Base-by-base conservation (phyloP, 2,113 vertebrate genomes). In the Dipodomys ordii region DNA sequence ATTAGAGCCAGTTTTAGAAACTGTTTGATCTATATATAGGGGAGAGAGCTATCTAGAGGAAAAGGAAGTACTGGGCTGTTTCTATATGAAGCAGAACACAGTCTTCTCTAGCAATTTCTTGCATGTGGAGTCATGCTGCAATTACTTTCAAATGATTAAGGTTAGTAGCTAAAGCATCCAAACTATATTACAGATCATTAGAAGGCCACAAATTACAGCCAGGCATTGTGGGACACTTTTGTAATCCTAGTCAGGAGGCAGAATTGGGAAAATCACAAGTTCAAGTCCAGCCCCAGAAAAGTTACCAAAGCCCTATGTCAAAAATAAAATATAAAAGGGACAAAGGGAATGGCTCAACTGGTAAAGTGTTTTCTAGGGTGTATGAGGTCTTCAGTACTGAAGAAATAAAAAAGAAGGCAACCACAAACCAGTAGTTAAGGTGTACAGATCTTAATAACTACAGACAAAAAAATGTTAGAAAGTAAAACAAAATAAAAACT, bases 21-120 rank as follows among this genome's bases (percentile, higher is more conserved):
- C 77, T 89, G 96, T 97, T 96, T 97, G 96, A 97, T 94, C 87
- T 82, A 95, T 82, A 96, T 96, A 94, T 94, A 95, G 97, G 91
- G 68, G 95, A 87, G 88, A 88, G 44, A 97, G 94, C 57, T 83
- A 95, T 95, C 96, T 86, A 95, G 95, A 96, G 94, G 60, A 81
- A 64, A 90, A 92, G 92, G 89, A 96, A 96, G 84, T 85, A 83
- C 91, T 90, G 53, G 16, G 83, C 92, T 83, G 65, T 35, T 94
- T 94, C 93, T 91, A 57, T 79, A 92, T 78, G 95, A 93, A 81
- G 82, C 27, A 35, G 25, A 76, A 64, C 28, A 67, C 80, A 90
- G 27, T n/a, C 87, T 97, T 94, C 80, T 90, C 78, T 32, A 65
- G 84, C 74, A 83, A 77, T 27, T 35, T 88, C 82, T 76, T 95